Base-by-base conservation (phyloP, 2,113 vertebrate genomes). In the Drymodes brunneopygia region DNA sequence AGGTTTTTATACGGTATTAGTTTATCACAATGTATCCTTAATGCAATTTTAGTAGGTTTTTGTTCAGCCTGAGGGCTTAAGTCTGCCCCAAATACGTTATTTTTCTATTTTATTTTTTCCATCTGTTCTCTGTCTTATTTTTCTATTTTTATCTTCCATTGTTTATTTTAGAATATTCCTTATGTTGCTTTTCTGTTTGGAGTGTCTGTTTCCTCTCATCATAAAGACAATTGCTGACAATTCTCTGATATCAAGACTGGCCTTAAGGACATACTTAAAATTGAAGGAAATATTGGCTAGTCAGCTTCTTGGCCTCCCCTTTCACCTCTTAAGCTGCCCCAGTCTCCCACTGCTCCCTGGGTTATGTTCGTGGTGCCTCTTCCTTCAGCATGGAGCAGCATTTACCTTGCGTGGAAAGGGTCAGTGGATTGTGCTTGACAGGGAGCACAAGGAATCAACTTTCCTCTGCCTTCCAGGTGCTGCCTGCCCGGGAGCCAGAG, bases 11-110 rank as follows among this genome's bases (percentile, higher is more conserved):
- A 23, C 1, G 36, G 64, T 81, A 24, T 71, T 91, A 84, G 92
- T 92, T 84, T 90, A 48, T 75, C 28, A 84, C 86, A 94, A 57
- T 86, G 64, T 79, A 78, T 58, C 31, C 48, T 74, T 90, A 86
- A 92, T 92, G 58, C 51, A 95, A 50, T 94, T 91, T 81, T 67
- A 88, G 61, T 61, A 57, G 61, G 25, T 79, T 71, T 94, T 83
- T 96, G 53, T 92, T 96, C 61, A 92, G 57, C 69, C 35, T 64
- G 28, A 84, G 58, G 58, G 31, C 35, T 92, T 96, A 74, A 88
- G n/a, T 90, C 54, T 1, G 2, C 65, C 82, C 50, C 10, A 81
- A 74, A 83, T 65, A 64, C 29, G 45, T 64, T 42, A 35, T 81
- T 84, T 5, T 88, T 57, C 27, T 69, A 6, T 51, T 61, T 60